A percentile compares a stretch with the other conserved stretches of the same genome.
Evolutionary conservation across 2,113 vertebrate genomes (phyloP).

Genomic region (Cololabis saira): DNA sequence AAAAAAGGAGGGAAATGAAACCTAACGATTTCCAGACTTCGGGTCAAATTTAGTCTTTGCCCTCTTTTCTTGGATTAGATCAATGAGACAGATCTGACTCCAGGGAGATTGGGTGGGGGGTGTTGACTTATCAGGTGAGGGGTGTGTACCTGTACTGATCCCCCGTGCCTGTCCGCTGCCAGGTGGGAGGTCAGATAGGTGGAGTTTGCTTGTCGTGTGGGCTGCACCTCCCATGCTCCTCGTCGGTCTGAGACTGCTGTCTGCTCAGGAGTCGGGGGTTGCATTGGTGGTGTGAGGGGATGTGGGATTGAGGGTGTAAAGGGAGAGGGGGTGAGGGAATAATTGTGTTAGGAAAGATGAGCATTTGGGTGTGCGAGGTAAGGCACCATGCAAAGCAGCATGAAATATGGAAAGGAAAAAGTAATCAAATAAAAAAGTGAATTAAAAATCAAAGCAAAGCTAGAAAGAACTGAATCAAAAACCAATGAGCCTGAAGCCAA

Average conservation of each 20-base stretch:
- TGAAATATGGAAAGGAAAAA: conserved; percentile 67
- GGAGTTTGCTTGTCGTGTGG: conserved; percentile 95
- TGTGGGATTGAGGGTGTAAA: conserved; percentile 36
- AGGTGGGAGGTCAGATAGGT: conserved; percentile 97
- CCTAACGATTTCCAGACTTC: not conserved
- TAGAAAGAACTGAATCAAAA: conserved; percentile 77
- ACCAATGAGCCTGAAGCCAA: conserved; percentile 64
- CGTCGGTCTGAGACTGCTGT: conserved; percentile 90
- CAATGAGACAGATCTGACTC: conserved; percentile 70
- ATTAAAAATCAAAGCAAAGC: conserved; percentile 78
- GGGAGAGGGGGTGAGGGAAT: conserved; percentile 54
- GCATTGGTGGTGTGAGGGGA: conserved; percentile 54
- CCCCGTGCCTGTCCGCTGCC: conserved; percentile 97
- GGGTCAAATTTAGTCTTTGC: not conserved
- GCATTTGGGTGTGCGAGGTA: conserved; percentile 55
- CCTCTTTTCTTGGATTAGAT: not conserved
- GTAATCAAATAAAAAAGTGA: conserved; percentile 60
- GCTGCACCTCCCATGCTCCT: conserved; percentile 98
- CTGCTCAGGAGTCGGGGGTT: conserved; percentile 81
- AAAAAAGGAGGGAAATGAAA: not conserved
- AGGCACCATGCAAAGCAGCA: conserved; percentile 78
- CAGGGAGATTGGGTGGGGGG: conserved; percentile 39
- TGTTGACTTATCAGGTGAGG: conserved; percentile 65
- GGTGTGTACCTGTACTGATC: conserved; percentile 96
- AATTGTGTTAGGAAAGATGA: conserved; percentile 67